phyloP scores from a whole-genome alignment of 2,888 invertebrate species.

The Embidobia sp. region DNA sequence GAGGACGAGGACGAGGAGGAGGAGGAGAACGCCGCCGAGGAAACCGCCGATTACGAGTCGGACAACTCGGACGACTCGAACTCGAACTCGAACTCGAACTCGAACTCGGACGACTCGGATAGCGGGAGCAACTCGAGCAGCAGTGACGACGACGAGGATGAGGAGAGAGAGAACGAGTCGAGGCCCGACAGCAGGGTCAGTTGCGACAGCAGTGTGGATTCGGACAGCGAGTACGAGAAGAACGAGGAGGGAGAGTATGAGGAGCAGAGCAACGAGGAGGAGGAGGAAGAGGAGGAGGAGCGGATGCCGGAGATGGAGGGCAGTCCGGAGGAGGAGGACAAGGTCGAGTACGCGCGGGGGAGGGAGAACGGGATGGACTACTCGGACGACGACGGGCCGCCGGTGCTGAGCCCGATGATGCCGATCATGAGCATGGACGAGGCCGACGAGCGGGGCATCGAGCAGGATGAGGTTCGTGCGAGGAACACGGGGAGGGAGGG shows the following conservation, averaged over 20 bases:
- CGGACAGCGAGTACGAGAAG: slow-evolving; percentile 58
- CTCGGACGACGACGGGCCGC: slow-evolving; percentile 78
- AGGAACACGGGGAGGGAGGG: too few species aligned
- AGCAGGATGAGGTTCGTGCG: slow-evolving; percentile 52
- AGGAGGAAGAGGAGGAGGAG: slow-evolving; percentile 19
- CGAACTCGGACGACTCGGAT: slow-evolving; percentile 62
- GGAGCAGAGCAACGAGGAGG: slow-evolving; percentile 43
- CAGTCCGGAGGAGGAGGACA: slow-evolving; percentile 1
- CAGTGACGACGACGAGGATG: slow-evolving; percentile 51
- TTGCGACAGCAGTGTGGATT: slow-evolving; percentile 70
- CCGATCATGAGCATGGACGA: slow-evolving; percentile 70
- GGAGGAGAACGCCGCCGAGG: slow-evolving; percentile 65
- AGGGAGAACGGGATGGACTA: slow-evolving; percentile 68
- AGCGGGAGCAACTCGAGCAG: too few species aligned
- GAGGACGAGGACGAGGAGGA: slow-evolving; percentile 60
- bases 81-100: slow-evolving; percentile 64
- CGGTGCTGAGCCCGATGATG: slow-evolving; percentile 78
- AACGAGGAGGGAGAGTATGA: slow-evolving; percentile 31
- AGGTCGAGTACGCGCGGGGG: slow-evolving; percentile 18
- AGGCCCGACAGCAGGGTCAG: slow-evolving; percentile 50
- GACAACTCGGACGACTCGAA: slow-evolving; percentile 65
- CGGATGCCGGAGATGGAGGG: slow-evolving; percentile 43
- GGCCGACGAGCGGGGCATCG: slow-evolving; percentile 52
- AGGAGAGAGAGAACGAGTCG: slow-evolving; percentile 43
- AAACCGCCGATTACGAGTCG: slow-evolving; percentile 70